Evolutionary conservation across 2,113 vertebrate species (phyloP).

Genomic region (Pachypanchax playfairii): DNA sequence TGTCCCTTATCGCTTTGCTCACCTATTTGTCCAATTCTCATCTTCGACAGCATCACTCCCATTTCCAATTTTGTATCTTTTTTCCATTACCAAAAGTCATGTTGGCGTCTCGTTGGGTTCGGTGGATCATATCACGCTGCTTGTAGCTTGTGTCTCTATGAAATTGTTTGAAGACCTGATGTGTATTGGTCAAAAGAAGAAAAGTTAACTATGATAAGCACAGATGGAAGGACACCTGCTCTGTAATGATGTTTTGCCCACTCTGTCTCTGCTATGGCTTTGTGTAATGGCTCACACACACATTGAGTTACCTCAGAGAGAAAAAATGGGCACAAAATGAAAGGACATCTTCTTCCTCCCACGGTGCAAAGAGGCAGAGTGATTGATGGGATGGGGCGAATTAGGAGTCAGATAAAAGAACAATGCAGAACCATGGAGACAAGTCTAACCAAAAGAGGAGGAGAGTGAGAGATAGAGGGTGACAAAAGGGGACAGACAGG

Average conservation of each 20-base stretch:
- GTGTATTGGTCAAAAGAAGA: conserved; percentile 21
- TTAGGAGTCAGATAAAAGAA: conserved; percentile 67
- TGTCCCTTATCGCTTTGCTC: conserved; percentile 16
- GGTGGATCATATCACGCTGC: conserved; percentile 31
- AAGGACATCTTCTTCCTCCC: conserved; percentile 54
- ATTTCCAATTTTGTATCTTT: conserved; percentile 1
- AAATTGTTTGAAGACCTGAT: conserved; percentile 19
- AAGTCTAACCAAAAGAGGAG: conserved; percentile 39
- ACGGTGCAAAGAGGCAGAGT: conserved; percentile 49
- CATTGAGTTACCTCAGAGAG: conserved; percentile 57
- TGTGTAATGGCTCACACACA: conserved; percentile 17
- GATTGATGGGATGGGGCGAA: conserved; percentile 63
- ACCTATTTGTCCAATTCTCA: not conserved
- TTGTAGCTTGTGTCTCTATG: conserved; percentile 31
- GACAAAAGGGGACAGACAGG: conserved; percentile 36
- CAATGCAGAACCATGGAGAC: conserved; percentile 52
- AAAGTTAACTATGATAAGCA: conserved; percentile 63
- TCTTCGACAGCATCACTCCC: conserved; percentile 5
- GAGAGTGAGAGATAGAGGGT: conserved; percentile 32
- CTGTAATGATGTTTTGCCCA: conserved; percentile 63
- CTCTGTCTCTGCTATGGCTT: conserved; percentile 46
- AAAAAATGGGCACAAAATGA: conserved; percentile 70
- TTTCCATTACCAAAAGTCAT: not conserved
- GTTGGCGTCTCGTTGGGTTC: conserved; percentile 36
- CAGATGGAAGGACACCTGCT: conserved; percentile 76